Base-by-base conservation (phyloP, 2,113 vertebrate genomes). In the Neodontobutis hainanensis region DNA sequence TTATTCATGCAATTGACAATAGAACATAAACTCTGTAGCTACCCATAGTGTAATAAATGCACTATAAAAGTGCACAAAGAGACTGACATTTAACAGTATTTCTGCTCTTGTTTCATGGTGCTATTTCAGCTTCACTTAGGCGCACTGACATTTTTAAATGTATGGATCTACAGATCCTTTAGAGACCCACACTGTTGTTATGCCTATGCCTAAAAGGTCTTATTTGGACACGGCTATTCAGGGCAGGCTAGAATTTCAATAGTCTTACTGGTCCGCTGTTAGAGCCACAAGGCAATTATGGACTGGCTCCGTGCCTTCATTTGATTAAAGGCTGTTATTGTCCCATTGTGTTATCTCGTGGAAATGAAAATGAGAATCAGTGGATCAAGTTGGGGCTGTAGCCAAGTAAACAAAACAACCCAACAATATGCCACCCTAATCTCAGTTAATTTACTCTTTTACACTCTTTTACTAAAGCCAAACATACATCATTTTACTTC, bases 291-390 rank as follows among this genome's bases (percentile, higher is more conserved):
- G 15, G 57, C n/a, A 55, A 44, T 56, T 55, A 83, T 11, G 47
- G 19, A 51, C 53, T 34, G 16, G 61, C 34, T 75, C 5, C 34
- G 59, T 3, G 55, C 50, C 19, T 65, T 59, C 11, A 46, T 72
- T 61, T 14, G 49, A 82, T 78, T 68, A 83, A 59, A 70, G 15
- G 12, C 70, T 34, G 48, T 70, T 58, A 73, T 66, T 75, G 53
- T 61, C 59, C 65, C 44, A 35, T 73, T 55, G 5, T 1, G 5
- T 68, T 76, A 68, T 71, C 58, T 61, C 0, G 2, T 15, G 27
- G 46, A 61, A 6, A n/a, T 49, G 48, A 45, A 55, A 68, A 84
- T 66, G 57, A 74, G 44, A 66, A 64, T 56, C 48, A 43, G 11
- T 32, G 11, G 49, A 72, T 14, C 59, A 5, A 2, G 9, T 62